Evolutionary conservation across 2,113 vertebrate species (phyloP), one percentile per base, ranked within the genome.

Genomic region (Poeciliopsis retropinna): DNA sequence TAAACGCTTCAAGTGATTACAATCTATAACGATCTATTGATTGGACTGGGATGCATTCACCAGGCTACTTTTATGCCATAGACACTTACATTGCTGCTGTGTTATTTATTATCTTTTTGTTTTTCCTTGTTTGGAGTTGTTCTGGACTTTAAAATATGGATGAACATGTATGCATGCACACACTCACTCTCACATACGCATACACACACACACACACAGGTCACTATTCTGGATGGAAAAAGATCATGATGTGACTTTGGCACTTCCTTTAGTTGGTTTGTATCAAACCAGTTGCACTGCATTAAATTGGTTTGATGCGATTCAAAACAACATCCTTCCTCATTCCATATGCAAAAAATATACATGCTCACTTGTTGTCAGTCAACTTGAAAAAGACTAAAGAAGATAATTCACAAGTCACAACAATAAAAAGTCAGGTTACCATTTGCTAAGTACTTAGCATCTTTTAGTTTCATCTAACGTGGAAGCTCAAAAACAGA

Each of bases 1-100:
- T 94, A 93, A 93, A 92, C 82, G 91, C 89, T 92, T 91, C 90
- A 92, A 84, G 83, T 93, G 93, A 95, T 94, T 94, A 93, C 86
- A 90, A 95, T 95, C 93, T 95, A 94, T 94, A 95, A 94, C 89
- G 79, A 93, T 83, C 85, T 94, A 95, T 95, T 88, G 94, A 95
- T 94, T 91, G 85, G 71, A 80, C 89, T 87, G 81, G 87, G 88
- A 92, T 91, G 86, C 80, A 73, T 57, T 57, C 25, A 82, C 76
- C 72, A 44, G 76, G 85, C 67, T 79, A 72, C 73, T 76, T 85
- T 83, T 70, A 83, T 15, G 9, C 86, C 76, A 64, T 72, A 87
- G 88, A 92, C 81, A 92, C 83, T 79, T 78, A 87, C 60, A 82
- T 75, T 47, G 60, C 85, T 87, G 75, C 78, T 91, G 86, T 80